These are phyloP conservation scores for Drosophila suzukii DNA, from an alignment of 1,140 invertebrate species.

Conservation along the genomic window DNA sequence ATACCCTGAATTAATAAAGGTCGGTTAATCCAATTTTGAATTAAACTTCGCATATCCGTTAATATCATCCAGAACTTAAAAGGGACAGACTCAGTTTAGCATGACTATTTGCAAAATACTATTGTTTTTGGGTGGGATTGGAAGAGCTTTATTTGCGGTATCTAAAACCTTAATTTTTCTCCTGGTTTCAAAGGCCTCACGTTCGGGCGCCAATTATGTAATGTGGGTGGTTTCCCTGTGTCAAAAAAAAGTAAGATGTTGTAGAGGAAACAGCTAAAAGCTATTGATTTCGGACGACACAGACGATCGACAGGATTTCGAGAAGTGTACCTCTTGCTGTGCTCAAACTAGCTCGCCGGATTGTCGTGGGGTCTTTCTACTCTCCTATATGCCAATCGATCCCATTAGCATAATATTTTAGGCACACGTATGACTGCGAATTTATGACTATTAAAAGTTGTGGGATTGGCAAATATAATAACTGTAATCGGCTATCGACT, in stretches of 20 bases:
- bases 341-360: no score
- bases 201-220: constrained; percentile 11
- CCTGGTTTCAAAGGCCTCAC: not conserved
- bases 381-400: no score
- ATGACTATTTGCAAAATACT: not conserved
- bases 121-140: constrained; percentile 1
- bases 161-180: constrained; percentile 2
- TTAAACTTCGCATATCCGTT: constrained; percentile 1
- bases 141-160: constrained; percentile 6
- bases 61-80: not conserved
- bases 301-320: no score
- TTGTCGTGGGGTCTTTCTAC: no score
- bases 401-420: constrained; percentile 1
- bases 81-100: constrained; percentile 2
- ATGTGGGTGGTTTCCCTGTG: constrained; percentile 2
- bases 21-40: not conserved
- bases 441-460: not conserved
- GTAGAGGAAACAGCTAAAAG: not conserved
- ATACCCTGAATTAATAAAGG: constrained; percentile 1
- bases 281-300: no score
- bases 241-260: not conserved
- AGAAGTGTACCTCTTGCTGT: no score
- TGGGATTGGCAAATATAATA: not conserved
- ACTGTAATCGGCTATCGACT: not conserved
- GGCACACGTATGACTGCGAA: not conserved